Conservation (phyloP, 2,113 vertebrate genomes). For the Phrynosoma platyrhinos region DNA sequence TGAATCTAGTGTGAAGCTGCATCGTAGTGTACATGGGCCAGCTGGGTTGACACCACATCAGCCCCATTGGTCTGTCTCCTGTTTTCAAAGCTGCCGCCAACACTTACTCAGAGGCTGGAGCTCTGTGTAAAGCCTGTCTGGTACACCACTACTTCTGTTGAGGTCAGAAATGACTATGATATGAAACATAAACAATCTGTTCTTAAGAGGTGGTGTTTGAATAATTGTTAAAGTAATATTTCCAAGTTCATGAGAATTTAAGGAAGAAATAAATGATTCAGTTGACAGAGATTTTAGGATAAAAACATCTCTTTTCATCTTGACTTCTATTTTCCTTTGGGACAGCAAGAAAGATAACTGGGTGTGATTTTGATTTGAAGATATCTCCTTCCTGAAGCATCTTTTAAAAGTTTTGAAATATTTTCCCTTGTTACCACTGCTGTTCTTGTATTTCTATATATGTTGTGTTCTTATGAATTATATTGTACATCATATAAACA, state of each 20-base stretch:
- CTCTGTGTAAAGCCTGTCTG: no score
- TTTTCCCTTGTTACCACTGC: no score
- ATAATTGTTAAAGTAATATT: not conserved
- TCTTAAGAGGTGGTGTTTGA: not conserved
- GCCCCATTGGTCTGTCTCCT: no score
- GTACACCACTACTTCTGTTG: no score
- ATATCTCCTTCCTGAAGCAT: not conserved
- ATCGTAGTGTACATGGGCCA: no score
- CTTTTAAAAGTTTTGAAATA: not conserved
- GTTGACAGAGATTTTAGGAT: not conserved
- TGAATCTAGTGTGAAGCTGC: no score
- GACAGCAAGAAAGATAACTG: not conserved
- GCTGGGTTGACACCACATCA: no score
- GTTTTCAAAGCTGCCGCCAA: not conserved
- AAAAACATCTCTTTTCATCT: not conserved
- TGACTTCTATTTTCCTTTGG: not conserved
- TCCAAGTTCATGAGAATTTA: not conserved
- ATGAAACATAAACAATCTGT: not conserved
- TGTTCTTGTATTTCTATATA: not conserved
- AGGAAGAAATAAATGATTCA: not conserved
- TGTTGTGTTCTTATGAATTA: not conserved
- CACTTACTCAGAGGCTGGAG: not conserved
- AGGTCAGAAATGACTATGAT: not conserved
- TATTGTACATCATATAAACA: not conserved
- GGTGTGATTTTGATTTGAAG: not conserved